Evolutionary conservation across 2,113 vertebrate species (phyloP), one percentile per base, ranked within the genome.

Genomic region (Zeus faber): DNA sequence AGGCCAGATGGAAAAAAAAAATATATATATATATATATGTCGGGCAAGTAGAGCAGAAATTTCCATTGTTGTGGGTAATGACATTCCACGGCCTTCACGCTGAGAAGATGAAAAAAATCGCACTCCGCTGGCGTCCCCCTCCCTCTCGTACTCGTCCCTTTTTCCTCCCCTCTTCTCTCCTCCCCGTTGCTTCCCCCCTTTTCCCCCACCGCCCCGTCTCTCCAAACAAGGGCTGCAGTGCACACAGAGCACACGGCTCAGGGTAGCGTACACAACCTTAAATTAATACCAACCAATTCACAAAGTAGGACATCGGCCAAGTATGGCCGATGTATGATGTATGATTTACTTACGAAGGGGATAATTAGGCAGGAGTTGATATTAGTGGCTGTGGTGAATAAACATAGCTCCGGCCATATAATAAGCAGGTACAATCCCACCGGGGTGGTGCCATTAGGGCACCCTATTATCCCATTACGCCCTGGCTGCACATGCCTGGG

Each of bases 1-100:
- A 80, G 35, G 31, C 58, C 74, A 76, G 67, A 77, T 70, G 71
- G 72, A 66, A 65, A 76, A 80, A n/a, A n/a, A n/a, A n/a, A n/a
- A n/a, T n/a, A n/a, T n/a, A n/a, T n/a, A n/a, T n/a, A n/a, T n/a
- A n/a, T n/a, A n/a, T n/a, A 74, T 58, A 67, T 56, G 54, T 44
- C 67, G 49, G 44, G 58, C 74, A 83, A 83, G 70, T 79, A 76
- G 69, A 85, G 84, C 80, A 82, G 71, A 81, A 74, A 80, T 52
- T n/a, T 69, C 66, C 66, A 65, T 81, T 83, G 74, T 81, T 75
- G 78, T 74, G 65, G 50, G 48, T 76, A 79, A 86, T 86, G 72
- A 84, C 66, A 76, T 82, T 77, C 54, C 57, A 52, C 47, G 52
- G 52, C 60, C 77, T 45, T 66, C 78, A 75, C 47, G 74, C 72